A percentile compares a stretch with the other conserved stretches of the same genome.
phyloP scores from a whole-genome alignment of 1,140 invertebrate species.

The Drosophila pandora region DNA sequence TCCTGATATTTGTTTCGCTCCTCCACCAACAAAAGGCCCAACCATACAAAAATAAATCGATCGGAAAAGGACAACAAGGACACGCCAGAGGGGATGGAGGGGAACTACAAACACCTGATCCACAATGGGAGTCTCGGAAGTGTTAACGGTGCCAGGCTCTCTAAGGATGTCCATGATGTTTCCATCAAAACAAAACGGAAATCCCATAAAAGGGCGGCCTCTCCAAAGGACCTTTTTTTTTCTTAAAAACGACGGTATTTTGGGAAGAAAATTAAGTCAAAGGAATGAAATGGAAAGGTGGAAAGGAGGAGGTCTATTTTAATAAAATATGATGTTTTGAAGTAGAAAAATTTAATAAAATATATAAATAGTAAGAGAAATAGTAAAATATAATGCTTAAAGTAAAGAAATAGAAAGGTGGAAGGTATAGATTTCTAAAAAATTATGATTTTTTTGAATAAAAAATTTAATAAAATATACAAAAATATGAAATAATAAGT shows the following conservation, averaged over 20 bases:
- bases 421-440: too few species aligned
- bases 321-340: too few species aligned
- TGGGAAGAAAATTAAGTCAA: neutral
- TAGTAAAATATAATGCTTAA: too few species aligned
- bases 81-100: slow-evolving; percentile 1
- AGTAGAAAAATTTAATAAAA: too few species aligned
- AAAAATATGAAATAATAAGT: too few species aligned
- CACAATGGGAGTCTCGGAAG: slow-evolving; percentile 61
- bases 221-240: neutral
- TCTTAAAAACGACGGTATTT: neutral
- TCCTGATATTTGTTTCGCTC: slow-evolving; percentile 76
- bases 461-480: too few species aligned
- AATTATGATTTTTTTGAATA: too few species aligned
- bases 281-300: too few species aligned
- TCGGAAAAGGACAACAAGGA: slow-evolving; percentile 18
- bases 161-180: neutral
- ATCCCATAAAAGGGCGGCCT: neutral
- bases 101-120: slow-evolving; percentile 49
- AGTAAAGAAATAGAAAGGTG: too few species aligned
- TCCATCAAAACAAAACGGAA: slow-evolving; percentile 11
- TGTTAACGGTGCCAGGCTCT: slow-evolving; percentile 58
- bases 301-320: too few species aligned
- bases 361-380: too few species aligned
- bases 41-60: slow-evolving; percentile 14
- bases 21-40: slow-evolving; percentile 47